phyloP scores from a whole-genome alignment of 1,140 invertebrate genomes.

The Drosophila subpulchrella region DNA sequence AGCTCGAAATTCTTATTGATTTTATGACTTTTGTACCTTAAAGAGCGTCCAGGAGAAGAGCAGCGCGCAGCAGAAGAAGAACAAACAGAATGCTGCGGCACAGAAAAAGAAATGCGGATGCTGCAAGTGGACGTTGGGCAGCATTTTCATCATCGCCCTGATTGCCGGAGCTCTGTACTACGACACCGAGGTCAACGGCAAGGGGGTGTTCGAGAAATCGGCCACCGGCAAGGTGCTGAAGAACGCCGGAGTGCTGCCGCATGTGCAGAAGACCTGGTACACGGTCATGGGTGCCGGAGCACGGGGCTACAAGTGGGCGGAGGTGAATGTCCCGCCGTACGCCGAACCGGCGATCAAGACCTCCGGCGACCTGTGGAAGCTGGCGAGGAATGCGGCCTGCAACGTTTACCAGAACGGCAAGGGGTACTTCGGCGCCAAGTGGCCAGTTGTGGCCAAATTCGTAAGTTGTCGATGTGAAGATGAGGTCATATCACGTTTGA shows the following conservation, averaged over 20 bases:
- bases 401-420: slow-evolving; percentile 86
- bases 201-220: slow-evolving; percentile 80
- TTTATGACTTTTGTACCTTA: background rate
- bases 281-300: slow-evolving; percentile 86
- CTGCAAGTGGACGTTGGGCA: slow-evolving; percentile 87
- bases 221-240: slow-evolving; percentile 86
- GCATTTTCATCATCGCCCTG: slow-evolving; percentile 85
- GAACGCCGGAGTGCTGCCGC: slow-evolving; percentile 87
- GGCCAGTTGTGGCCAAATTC: slow-evolving; percentile 86
- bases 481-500: slow-evolving; percentile 53
- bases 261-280: slow-evolving; percentile 87
- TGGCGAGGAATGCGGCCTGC: slow-evolving; percentile 85
- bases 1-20: background rate
- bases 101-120: slow-evolving; percentile 84
- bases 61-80: slow-evolving; percentile 80
- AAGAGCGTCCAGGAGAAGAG: slow-evolving; percentile 76
- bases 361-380: slow-evolving; percentile 85
- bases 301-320: slow-evolving; percentile 87
- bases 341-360: slow-evolving; percentile 87
- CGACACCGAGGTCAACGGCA: slow-evolving; percentile 80
- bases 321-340: slow-evolving; percentile 89
- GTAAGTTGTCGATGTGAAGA: slow-evolving; percentile 84
- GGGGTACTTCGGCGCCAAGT: slow-evolving; percentile 85
- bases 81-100: slow-evolving; percentile 61
- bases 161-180: slow-evolving; percentile 85